Evolutionary conservation across 2,888 invertebrate genomes (phyloP).

Genomic region (Drosophila austrosaltans): DNA sequence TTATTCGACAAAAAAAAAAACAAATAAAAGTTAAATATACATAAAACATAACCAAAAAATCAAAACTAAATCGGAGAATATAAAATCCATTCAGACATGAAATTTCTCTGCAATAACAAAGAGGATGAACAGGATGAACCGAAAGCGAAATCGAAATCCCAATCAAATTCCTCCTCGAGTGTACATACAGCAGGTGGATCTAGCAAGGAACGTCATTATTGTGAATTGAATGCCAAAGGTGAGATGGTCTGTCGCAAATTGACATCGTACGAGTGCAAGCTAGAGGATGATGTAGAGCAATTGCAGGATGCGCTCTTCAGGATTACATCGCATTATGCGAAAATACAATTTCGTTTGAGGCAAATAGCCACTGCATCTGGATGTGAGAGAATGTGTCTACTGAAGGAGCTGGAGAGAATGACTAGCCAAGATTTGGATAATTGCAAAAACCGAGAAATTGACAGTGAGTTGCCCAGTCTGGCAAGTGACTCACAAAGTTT

Average conservation of each 20-base stretch:
- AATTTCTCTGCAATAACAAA: neutral
- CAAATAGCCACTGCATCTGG: slow-evolving; percentile 68
- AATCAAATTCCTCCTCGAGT: neutral
- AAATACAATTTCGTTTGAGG: slow-evolving; percentile 76
- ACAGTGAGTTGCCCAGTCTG: slow-evolving; percentile 57
- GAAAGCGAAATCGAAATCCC: no score
- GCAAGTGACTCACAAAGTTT: slow-evolving; percentile 54
- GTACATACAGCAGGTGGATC: neutral
- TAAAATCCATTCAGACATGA: neutral
- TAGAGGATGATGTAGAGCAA: slow-evolving; percentile 70
- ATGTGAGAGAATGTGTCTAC: slow-evolving; percentile 53
- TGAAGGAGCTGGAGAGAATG: slow-evolving; percentile 69
- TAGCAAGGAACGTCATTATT: slow-evolving; percentile 41
- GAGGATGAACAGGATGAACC: neutral
- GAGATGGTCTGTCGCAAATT: slow-evolving; percentile 40
- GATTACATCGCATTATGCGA: slow-evolving; percentile 76
- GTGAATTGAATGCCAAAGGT: slow-evolving; percentile 49
- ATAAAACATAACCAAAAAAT: neutral
- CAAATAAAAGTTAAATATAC: no score
- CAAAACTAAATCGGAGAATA: neutral
- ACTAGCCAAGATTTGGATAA: slow-evolving; percentile 55
- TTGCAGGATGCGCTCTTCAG: slow-evolving; percentile 72
- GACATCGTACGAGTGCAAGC: slow-evolving; percentile 63
- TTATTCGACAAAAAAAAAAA: neutral
- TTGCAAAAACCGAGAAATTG: neutral